phyloP scores from a whole-genome alignment of 2,113 vertebrate species.

The Labrus mixtus region DNA sequence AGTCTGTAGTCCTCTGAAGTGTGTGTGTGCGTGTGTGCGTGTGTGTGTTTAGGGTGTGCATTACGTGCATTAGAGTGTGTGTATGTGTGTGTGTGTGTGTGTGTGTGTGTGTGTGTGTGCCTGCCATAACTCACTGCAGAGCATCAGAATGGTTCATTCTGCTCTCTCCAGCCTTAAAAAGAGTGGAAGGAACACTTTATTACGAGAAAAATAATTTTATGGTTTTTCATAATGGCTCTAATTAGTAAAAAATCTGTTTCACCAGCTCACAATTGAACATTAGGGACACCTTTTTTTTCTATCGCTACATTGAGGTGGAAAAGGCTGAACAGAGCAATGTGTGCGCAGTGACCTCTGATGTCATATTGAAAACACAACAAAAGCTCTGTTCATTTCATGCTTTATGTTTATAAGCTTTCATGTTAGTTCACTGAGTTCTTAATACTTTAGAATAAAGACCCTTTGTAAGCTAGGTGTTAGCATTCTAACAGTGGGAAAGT shows the following conservation, averaged over 20 bases:
- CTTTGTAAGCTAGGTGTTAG: neutral
- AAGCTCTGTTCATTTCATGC: constrained; percentile 26
- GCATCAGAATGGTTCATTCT: constrained; percentile 58
- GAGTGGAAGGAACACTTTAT: constrained; percentile 47
- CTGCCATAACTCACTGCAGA: constrained; percentile 57
- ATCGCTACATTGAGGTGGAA: constrained; percentile 6
- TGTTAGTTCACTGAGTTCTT: no score
- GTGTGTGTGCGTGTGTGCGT: constrained; percentile 2
- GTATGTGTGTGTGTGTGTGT: neutral
- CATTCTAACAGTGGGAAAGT: constrained; percentile 4
- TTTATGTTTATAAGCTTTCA: no score
- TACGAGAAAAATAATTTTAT: constrained; percentile 65
- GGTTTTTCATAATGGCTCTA: constrained; percentile 61
- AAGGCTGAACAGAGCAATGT: constrained; percentile 22
- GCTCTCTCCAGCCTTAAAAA: constrained; percentile 59
- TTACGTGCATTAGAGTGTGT: neutral
- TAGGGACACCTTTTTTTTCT: constrained; percentile 26
- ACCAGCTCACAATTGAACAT: constrained; percentile 32
- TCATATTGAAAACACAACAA: constrained; percentile 18
- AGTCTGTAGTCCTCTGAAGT: constrained; percentile 56
- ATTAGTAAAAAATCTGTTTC: constrained; percentile 55
- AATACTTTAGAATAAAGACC: no score
- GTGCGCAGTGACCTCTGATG: no score
- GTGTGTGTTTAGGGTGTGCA: neutral
- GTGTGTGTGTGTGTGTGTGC: neutral